Percentiles rank a stretch among this genome's conserved stretches.
These are phyloP conservation scores for Pocillopora meandrina DNA, from an alignment of 92 coral and sea anemone species.

Conservation along the genomic window DNA sequence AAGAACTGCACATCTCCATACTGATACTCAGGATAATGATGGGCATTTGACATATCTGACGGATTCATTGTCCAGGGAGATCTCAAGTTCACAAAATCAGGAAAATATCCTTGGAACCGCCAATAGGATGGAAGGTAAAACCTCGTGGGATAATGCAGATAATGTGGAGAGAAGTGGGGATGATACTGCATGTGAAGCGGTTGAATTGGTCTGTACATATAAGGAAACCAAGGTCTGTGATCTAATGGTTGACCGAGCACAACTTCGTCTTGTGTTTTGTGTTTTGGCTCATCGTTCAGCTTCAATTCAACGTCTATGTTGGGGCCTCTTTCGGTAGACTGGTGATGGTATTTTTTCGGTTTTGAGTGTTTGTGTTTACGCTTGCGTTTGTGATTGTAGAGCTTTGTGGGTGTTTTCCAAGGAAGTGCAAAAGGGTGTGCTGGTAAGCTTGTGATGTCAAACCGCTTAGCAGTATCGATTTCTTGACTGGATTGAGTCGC, in stretches of 20 bases:
- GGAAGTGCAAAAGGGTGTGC: background rate
- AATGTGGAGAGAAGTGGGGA: background rate
- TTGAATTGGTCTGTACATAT: constrained; percentile 9
- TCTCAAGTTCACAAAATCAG: constrained; percentile 13
- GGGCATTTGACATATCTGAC: constrained; percentile 8
- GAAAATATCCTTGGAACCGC: constrained; percentile 32
- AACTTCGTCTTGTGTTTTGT: background rate
- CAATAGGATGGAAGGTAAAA: constrained; percentile 1
- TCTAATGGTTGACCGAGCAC: constrained; percentile 1
- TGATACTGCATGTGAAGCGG: background rate
- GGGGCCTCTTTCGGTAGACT: background rate
- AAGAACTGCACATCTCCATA: constrained; percentile 13
- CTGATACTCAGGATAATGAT: constrained; percentile 32
- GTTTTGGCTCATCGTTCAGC: constrained; percentile 3
- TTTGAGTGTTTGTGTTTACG: background rate
- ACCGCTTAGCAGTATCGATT: constrained; percentile 18
- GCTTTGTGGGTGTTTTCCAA: background rate
- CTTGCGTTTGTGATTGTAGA: background rate
- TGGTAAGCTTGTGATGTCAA: constrained; percentile 35
- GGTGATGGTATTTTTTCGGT: background rate
- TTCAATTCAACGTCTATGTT: constrained; percentile 3
- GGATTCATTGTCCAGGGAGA: constrained; percentile 25
- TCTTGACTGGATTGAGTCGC: background rate
- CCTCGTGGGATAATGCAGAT: background rate
- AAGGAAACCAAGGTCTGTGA: constrained; percentile 20